These are phyloP conservation scores for Euleptes europaea DNA, from an alignment of 2,113 vertebrate genomes.

Conservation along the genomic window DNA sequence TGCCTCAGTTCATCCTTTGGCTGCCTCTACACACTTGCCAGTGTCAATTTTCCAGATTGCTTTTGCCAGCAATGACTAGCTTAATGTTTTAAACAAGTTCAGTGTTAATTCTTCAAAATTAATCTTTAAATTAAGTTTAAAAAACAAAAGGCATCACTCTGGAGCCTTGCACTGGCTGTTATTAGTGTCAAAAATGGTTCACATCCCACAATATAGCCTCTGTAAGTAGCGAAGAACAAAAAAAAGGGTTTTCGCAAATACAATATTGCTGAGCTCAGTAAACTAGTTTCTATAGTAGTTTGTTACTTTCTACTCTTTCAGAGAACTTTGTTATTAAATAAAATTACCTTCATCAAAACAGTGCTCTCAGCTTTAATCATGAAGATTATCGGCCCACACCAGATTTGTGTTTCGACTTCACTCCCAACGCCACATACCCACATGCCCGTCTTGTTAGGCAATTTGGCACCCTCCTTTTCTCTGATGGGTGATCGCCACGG, in stretches of 20 bases:
- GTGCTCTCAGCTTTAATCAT: background rate
- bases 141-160: constrained; percentile 18
- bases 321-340: constrained; percentile 66
- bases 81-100: constrained; percentile 35
- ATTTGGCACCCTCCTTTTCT: background rate
- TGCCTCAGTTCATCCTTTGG: constrained; percentile 10
- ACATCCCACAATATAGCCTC: constrained; percentile 33
- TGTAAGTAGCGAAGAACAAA: constrained; percentile 55
- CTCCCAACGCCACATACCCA: background rate
- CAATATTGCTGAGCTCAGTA: constrained; percentile 32
- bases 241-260: constrained; percentile 16
- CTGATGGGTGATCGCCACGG: background rate
- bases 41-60: constrained; percentile 33
- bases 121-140: background rate
- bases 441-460: background rate
- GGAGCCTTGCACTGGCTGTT: constrained; percentile 29
- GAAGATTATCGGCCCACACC: background rate
- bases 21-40: constrained; percentile 6
- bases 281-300: constrained; percentile 40
- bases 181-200: constrained; percentile 39
- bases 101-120: constrained; percentile 15
- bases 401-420: constrained; percentile 38
- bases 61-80: background rate
- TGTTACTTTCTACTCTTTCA: constrained; percentile 64
- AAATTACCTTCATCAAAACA: constrained; percentile 46